A percentile compares a stretch with the other conserved stretches of the same genome.
These are phyloP conservation scores for Sylvia atricapilla DNA, from an alignment of 2,113 vertebrate species.

Conservation along the genomic window DNA sequence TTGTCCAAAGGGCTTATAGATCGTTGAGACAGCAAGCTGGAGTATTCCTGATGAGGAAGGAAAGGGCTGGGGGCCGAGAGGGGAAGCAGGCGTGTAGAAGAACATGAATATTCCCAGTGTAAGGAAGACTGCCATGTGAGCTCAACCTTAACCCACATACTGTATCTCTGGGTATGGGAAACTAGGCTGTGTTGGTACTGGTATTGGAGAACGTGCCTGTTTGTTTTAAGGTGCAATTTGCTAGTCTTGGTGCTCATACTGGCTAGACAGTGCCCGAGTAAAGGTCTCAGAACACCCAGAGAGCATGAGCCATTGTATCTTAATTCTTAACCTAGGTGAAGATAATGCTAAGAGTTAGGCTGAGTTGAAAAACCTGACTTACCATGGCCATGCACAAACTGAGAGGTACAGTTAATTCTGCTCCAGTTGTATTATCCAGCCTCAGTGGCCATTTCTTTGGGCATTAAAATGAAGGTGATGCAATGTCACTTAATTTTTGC, in stretches of 20 bases:
- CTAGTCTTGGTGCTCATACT: background rate
- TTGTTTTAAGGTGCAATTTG: background rate
- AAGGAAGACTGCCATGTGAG: background rate
- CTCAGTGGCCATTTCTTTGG: background rate
- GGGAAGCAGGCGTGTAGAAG: background rate
- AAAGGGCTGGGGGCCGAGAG: background rate
- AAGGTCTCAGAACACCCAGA: background rate
- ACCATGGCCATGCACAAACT: rapidly evolving
- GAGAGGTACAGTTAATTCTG: background rate
- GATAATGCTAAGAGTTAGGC: background rate
- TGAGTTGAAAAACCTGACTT: background rate
- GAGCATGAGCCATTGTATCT: background rate
- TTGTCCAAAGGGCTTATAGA: background rate
- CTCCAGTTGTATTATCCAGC: background rate
- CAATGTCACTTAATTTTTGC: background rate
- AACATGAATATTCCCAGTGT: background rate
- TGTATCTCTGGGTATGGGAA: background rate
- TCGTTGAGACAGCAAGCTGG: background rate
- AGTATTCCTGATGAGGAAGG: background rate
- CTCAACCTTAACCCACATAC: background rate
- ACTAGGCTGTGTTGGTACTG: background rate
- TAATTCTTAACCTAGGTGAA: background rate
- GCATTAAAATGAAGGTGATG: background rate
- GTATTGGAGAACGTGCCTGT: background rate
- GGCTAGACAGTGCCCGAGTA: background rate